Evolutionary conservation across 2,888 invertebrate species (phyloP).

Genomic region (Pemphredon lugubris): DNA sequence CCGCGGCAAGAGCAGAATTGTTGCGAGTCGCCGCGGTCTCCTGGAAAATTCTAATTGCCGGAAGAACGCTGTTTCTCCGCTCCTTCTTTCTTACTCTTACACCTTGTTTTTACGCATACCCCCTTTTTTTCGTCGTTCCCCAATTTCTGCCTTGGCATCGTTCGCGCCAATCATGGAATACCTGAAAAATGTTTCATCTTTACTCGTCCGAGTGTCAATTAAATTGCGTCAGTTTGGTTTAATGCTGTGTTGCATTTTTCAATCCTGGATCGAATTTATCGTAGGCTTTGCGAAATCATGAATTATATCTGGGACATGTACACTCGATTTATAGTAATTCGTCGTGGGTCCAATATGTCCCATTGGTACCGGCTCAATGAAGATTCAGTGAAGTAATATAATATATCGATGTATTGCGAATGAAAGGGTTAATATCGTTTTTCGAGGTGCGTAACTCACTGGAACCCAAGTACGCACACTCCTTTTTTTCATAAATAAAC

Average conservation of each 20-base stretch:
- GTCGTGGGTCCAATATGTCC: slow-evolving; percentile 19
- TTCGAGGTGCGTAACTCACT: slow-evolving; percentile 24
- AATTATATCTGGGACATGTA: slow-evolving; percentile 3
- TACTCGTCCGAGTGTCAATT: too few species aligned
- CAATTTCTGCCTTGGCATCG: neutral
- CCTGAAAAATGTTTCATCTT: too few species aligned
- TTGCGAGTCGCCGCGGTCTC: slow-evolving; percentile 40
- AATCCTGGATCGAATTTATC: too few species aligned
- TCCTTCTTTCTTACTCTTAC: slow-evolving; percentile 24
- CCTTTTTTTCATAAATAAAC: slow-evolving; percentile 17
- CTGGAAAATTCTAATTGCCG: slow-evolving; percentile 57
- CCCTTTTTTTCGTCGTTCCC: neutral
- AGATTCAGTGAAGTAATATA: slow-evolving; percentile 13
- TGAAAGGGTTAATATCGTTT: slow-evolving; percentile 31
- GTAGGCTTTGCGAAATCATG: too few species aligned
- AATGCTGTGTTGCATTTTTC: too few species aligned
- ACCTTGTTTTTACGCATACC: slow-evolving; percentile 5
- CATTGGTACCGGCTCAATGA: slow-evolving; percentile 42
- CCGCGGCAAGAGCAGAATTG: slow-evolving; percentile 34
- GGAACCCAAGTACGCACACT: slow-evolving; percentile 15
- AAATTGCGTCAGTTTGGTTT: too few species aligned
- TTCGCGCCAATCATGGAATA: too few species aligned
- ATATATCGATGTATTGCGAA: slow-evolving; percentile 21
- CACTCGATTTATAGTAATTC: slow-evolving; percentile 26
- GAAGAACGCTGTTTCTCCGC: slow-evolving; percentile 45